Conservation (phyloP, 2,797 vertebrate genomes). For the Pantherophis vulpinus region DNA sequence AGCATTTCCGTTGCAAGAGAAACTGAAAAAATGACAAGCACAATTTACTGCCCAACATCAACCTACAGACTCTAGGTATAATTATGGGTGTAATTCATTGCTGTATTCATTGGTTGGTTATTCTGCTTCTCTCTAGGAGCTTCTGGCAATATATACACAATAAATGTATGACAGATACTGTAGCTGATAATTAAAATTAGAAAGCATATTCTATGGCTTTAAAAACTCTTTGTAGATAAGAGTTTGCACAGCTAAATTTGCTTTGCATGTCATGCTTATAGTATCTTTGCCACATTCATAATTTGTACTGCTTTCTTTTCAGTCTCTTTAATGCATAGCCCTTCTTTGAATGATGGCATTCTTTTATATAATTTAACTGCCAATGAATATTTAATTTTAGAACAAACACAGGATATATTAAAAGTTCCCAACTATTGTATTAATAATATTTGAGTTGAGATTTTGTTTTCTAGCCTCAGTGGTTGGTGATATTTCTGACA, state of each 20-base stretch:
- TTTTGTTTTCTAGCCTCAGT: slow-evolving; percentile 64
- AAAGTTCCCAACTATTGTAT: slow-evolving; percentile 60
- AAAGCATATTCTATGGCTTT: slow-evolving; percentile 29
- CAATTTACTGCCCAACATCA: slow-evolving; percentile 25
- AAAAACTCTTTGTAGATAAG: slow-evolving; percentile 30
- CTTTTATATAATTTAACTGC: slow-evolving; percentile 58
- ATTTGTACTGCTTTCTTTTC: slow-evolving; percentile 42
- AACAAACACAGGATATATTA: slow-evolving; percentile 55
- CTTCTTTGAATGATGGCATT: slow-evolving; percentile 52
- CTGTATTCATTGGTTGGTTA: background rate
- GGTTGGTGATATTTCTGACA: slow-evolving; percentile 57
- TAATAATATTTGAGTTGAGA: slow-evolving; percentile 58
- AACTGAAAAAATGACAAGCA: slow-evolving; percentile 13
- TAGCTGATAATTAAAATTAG: rapidly evolving
- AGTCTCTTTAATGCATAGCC: slow-evolving; percentile 52
- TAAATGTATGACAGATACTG: background rate
- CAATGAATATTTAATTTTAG: slow-evolving; percentile 59
- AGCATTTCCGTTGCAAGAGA: slow-evolving; percentile 30
- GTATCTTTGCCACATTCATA: slow-evolving; percentile 54
- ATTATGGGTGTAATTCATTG: slow-evolving; percentile 1
- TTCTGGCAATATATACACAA: background rate
- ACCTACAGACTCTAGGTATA: background rate
- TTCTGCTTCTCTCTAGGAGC: background rate
- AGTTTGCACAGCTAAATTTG: slow-evolving; percentile 65
- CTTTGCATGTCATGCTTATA: slow-evolving; percentile 61